phyloP scores from a whole-genome alignment of 2,797 vertebrate species.

The Hemibagrus guttatus region DNA sequence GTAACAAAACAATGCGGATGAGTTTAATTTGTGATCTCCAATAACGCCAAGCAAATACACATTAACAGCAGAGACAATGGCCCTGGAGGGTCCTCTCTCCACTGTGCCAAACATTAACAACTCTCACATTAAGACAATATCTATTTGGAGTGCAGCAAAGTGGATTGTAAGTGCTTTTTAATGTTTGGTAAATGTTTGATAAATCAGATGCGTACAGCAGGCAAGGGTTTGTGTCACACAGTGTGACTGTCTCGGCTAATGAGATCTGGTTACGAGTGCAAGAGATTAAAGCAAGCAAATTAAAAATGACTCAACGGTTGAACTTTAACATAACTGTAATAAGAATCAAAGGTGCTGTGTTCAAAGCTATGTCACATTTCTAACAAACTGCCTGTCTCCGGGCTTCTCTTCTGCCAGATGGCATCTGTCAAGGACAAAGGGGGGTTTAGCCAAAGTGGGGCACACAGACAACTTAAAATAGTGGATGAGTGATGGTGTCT shows the following conservation, averaged over 20 bases:
- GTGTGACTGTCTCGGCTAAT: constrained; percentile 8
- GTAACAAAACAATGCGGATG: constrained; percentile 5
- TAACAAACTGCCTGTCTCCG: constrained; percentile 22
- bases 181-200: constrained; percentile 22
- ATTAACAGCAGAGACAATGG: neutral
- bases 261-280: neutral
- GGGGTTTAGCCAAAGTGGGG: neutral
- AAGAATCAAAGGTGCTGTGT: constrained; percentile 15
- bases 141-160: constrained; percentile 20
- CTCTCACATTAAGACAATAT: constrained; percentile 26
- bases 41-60: constrained; percentile 4
- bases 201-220: constrained; percentile 3
- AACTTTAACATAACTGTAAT: constrained; percentile 18
- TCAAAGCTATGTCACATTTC: constrained; percentile 11
- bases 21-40: constrained; percentile 50
- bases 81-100: constrained; percentile 6
- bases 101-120: constrained; percentile 30
- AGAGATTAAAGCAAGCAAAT: constrained; percentile 27
- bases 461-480: constrained; percentile 24
- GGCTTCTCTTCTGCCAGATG: constrained; percentile 32
- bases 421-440: constrained; percentile 42
- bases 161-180: constrained; percentile 34
- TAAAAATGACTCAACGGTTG: neutral
- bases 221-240: constrained; percentile 7
- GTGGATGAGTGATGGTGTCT: constrained; percentile 18